phyloP scores from a whole-genome alignment of 2,888 invertebrate species.

The Nymphalis urticae region DNA sequence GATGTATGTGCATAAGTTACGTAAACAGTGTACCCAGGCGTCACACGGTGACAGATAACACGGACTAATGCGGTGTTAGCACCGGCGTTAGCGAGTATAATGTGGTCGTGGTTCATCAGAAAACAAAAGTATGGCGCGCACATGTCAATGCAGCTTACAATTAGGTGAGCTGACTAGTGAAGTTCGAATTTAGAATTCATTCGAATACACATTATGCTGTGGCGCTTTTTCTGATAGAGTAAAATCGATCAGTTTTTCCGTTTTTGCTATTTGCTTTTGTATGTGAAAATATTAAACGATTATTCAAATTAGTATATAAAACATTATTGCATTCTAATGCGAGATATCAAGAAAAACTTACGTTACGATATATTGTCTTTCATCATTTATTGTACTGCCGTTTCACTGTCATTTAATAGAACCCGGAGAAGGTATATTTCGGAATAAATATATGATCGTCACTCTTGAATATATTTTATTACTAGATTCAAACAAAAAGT shows the following conservation, averaged over 20 bases:
- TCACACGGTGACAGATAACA: slow-evolving; percentile 34
- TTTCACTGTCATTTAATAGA: background rate
- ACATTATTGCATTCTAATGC: too few species aligned
- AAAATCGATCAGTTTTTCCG: too few species aligned
- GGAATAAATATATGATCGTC: background rate
- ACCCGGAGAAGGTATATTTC: background rate
- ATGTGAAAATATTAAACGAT: too few species aligned
- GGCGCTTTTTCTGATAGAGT: slow-evolving; percentile 30
- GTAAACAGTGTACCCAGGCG: slow-evolving; percentile 31
- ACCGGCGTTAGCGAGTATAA: slow-evolving; percentile 25
- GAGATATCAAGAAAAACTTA: too few species aligned
- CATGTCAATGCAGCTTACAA: slow-evolving; percentile 20
- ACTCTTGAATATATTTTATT: slow-evolving; percentile 46
- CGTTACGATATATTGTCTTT: too few species aligned
- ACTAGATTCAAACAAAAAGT: slow-evolving; percentile 46
- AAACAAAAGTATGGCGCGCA: slow-evolving; percentile 19
- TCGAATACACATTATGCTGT: slow-evolving; percentile 15
- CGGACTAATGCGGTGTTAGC: slow-evolving; percentile 32
- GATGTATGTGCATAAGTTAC: slow-evolving; percentile 37
- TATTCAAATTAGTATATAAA: too few species aligned
- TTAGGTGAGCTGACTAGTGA: slow-evolving; percentile 19
- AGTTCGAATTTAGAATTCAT: slow-evolving; percentile 16
- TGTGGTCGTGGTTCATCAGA: slow-evolving; percentile 13
- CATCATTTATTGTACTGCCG: background rate
- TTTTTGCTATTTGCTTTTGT: too few species aligned